phyloP scores from a whole-genome alignment of 1,140 invertebrate species.

The Microplitis mediator region DNA sequence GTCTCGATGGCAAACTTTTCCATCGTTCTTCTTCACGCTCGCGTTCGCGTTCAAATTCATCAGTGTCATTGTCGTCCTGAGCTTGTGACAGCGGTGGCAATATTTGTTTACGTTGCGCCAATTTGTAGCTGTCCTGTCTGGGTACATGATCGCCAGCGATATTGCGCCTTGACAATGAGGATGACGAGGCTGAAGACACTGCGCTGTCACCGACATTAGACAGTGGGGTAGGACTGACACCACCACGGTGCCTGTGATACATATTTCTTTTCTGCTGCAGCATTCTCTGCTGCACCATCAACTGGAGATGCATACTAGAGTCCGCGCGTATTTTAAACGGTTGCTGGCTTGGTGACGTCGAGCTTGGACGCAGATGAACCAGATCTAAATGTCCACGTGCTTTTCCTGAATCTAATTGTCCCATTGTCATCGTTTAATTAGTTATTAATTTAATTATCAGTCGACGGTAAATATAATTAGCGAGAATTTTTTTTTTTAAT shows the following conservation, averaged over 20 bases:
- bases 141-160: constrained; percentile 55
- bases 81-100: constrained; percentile 57
- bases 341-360: constrained; percentile 45
- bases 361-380: constrained; percentile 49
- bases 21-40: constrained; percentile 52
- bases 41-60: constrained; percentile 46
- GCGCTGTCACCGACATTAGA: constrained; percentile 28
- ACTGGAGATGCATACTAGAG: constrained; percentile 60
- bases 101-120: constrained; percentile 55
- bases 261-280: constrained; percentile 69
- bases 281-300: constrained; percentile 66
- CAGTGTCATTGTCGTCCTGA: constrained; percentile 31
- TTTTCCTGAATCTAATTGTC: constrained; percentile 48
- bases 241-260: constrained; percentile 64
- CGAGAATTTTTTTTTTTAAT: no score
- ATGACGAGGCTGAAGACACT: constrained; percentile 12
- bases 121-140: constrained; percentile 69
- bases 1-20: constrained; percentile 54
- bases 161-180: constrained; percentile 48
- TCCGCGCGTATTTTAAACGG: constrained; percentile 52
- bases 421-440: no score
- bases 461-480: no score
- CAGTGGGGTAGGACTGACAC: constrained; percentile 52
- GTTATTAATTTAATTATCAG: no score
- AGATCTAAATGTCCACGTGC: constrained; percentile 52